Percentiles rank a stretch among this genome's conserved stretches.
These are phyloP conservation scores for Morbakka virulenta DNA, from an alignment of 30 jellyfish, hydroid and myxozoan species.

Conservation along the genomic window DNA sequence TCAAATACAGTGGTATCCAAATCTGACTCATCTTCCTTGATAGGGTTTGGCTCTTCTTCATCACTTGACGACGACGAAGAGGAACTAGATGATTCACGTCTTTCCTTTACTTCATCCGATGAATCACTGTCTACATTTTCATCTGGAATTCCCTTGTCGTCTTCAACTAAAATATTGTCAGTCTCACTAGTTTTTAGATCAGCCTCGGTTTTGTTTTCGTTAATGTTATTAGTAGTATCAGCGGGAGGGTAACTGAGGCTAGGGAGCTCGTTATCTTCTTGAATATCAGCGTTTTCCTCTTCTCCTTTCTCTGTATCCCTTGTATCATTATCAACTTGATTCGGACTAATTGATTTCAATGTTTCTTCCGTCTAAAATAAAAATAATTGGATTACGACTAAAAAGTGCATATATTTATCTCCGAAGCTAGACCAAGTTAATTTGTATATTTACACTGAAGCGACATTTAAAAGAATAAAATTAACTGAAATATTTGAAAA, in stretches of 20 bases:
- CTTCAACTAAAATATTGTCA: background rate
- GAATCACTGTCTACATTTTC: background rate
- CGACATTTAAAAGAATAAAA: too few relatives aligned
- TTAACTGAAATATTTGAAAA: too few relatives aligned
- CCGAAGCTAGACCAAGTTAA: too few relatives aligned
- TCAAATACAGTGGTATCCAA: constrained; percentile 42
- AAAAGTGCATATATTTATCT: background rate
- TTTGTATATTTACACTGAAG: too few relatives aligned
- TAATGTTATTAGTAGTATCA: too few relatives aligned
- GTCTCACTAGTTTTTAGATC: background rate
- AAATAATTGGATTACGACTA: background rate
- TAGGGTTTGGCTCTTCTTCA: background rate
- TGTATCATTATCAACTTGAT: background rate
- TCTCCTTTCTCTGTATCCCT: background rate
- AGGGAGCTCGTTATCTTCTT: too few relatives aligned
- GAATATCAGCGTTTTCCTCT: background rate
- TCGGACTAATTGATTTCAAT: background rate
- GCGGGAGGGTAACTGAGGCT: too few relatives aligned
- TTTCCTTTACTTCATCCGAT: background rate
- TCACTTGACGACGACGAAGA: background rate
- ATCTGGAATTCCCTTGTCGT: background rate
- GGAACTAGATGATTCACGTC: too few relatives aligned
- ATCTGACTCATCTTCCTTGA: background rate
- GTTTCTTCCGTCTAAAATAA: background rate
- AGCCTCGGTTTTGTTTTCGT: background rate